Percentiles rank a stretch among this genome's conserved stretches.
Conservation (phyloP, 2,113 vertebrate genomes). For the Sarotherodon lohbergeri region DNA sequence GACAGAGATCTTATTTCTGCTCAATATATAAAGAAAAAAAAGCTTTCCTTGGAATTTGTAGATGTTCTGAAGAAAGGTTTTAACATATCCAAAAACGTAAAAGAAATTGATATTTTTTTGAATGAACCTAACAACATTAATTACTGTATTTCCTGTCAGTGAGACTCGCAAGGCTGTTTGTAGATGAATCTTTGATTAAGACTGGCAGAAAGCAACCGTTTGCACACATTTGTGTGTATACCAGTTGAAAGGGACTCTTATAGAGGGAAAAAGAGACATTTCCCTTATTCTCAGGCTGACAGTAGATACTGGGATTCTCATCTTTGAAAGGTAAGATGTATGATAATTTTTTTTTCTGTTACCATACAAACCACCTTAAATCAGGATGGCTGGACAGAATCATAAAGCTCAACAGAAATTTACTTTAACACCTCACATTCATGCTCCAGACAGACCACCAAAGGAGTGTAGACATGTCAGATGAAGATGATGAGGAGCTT, state of each 20-base stretch:
- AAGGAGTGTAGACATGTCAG: background rate
- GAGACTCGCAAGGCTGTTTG: background rate
- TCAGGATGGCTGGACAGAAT: background rate
- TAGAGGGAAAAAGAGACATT: background rate
- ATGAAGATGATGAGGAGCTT: background rate
- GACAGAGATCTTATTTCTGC: background rate
- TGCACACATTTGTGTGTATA: background rate
- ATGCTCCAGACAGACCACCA: slow-evolving; percentile 7
- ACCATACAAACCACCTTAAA: background rate
- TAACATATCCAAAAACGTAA: background rate
- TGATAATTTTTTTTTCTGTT: background rate
- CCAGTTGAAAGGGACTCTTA: background rate
- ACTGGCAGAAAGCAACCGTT: background rate
- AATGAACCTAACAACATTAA: background rate
- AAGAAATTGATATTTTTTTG: background rate
- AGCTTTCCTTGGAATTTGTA: background rate
- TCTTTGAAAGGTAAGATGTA: background rate
- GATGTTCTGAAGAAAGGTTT: background rate
- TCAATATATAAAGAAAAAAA: background rate
- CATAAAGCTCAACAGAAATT: background rate
- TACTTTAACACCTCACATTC: background rate
- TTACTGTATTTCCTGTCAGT: background rate
- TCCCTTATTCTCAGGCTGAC: background rate
- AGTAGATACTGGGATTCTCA: background rate
- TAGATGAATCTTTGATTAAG: background rate